Conservation (phyloP, 2,113 vertebrate species). For the Actenoides lindsayi region DNA sequence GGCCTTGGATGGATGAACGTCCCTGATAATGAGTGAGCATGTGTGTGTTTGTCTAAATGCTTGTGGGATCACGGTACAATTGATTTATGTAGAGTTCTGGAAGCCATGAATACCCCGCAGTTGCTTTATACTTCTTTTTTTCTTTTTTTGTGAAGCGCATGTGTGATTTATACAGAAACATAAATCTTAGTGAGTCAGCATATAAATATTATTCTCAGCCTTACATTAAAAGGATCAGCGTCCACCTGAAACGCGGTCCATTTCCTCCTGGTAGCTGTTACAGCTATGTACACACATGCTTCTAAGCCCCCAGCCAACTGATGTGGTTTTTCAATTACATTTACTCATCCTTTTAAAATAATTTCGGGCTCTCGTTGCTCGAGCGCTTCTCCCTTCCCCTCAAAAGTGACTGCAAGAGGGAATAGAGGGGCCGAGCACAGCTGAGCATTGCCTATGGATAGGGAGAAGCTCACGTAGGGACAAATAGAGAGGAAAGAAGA, state of each 20-base stretch:
- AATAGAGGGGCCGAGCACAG: background rate
- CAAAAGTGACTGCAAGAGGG: background rate
- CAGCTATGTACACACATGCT: conserved; percentile 22
- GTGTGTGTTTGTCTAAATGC: conserved; percentile 41
- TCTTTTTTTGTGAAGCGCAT: conserved; percentile 43
- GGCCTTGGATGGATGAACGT: background rate
- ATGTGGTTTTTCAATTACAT: conserved; percentile 61
- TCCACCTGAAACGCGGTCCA: conserved; percentile 50
- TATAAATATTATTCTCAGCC: conserved; percentile 57
- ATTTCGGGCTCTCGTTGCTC: background rate
- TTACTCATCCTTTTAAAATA: conserved; percentile 44
- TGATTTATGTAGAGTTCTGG: conserved; percentile 69
- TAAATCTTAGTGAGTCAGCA: conserved; percentile 67
- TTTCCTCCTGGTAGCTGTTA: conserved; percentile 41
- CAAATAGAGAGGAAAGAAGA: background rate
- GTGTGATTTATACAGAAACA: conserved; percentile 69
- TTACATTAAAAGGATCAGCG: conserved; percentile 38
- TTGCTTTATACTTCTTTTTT: background rate
- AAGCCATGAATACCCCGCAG: conserved; percentile 36
- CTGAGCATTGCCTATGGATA: background rate
- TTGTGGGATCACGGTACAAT: conserved; percentile 20
- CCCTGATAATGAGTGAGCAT: background rate
- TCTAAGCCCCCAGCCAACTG: conserved; percentile 24
- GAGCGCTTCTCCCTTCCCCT: background rate
- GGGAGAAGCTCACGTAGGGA: background rate